phyloP scores from a whole-genome alignment of 1,140 invertebrate species.

The Plectus sambesii region DNA sequence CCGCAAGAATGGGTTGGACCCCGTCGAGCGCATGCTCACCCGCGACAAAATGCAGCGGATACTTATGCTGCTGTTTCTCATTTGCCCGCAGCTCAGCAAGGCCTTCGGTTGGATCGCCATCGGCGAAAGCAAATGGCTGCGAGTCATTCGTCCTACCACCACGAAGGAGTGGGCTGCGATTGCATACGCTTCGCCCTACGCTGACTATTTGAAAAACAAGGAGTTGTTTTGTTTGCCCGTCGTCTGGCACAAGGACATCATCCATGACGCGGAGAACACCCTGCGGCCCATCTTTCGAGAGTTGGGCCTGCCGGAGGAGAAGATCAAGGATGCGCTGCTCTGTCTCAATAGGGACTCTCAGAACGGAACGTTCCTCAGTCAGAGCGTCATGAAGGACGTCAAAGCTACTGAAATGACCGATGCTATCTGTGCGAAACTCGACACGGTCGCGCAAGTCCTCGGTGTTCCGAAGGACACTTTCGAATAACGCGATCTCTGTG shows the following conservation, averaged over 20 bases:
- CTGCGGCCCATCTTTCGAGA: constrained; percentile 2
- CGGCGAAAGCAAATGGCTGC: too few relatives aligned
- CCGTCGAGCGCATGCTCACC: constrained; percentile 9
- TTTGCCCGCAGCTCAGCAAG: too few relatives aligned
- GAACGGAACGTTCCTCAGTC: constrained; percentile 8
- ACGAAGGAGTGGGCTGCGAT: constrained; percentile 3
- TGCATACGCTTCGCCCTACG: constrained; percentile 12
- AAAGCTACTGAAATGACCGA: constrained; percentile 3
- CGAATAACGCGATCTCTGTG: too few relatives aligned
- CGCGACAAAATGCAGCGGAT: neutral
- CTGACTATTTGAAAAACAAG: constrained; percentile 13
- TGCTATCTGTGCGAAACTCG: neutral
- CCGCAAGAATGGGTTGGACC: constrained; percentile 15
- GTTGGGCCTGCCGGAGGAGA: constrained; percentile 7
- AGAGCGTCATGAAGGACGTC: neutral
- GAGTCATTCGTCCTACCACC: neutral
- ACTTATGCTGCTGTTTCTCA: too few relatives aligned
- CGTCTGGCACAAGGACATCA: constrained; percentile 15
- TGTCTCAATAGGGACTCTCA: constrained; percentile 14
- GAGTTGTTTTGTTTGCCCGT: constrained; percentile 1
- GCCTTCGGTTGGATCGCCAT: too few relatives aligned
- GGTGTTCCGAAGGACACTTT: too few relatives aligned
- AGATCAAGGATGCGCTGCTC: constrained; percentile 5
- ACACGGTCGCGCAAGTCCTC: neutral
- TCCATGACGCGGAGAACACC: constrained; percentile 9